Percentiles rank a stretch among this genome's conserved stretches.
Evolutionary conservation across 2,888 invertebrate genomes (phyloP).

Genomic region (Amphipoea lucens): DNA sequence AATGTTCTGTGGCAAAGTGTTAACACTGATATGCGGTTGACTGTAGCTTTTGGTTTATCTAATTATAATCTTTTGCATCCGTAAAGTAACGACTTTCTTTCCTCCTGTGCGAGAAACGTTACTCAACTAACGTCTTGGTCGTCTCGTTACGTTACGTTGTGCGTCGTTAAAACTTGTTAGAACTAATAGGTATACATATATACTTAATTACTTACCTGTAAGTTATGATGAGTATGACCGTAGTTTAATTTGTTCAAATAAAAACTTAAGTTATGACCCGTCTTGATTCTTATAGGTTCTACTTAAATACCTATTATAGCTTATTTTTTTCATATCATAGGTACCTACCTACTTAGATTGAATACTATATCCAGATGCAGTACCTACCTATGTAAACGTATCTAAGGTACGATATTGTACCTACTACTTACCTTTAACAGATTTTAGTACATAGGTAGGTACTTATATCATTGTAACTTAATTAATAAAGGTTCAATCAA

Average conservation of each 20-base stretch:
- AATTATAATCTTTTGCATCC: neutral
- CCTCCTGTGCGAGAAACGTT: neutral
- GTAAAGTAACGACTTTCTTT: neutral
- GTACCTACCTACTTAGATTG: too few species aligned
- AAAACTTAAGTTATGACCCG: neutral
- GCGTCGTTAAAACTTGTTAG: neutral
- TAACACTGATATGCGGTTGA: neutral
- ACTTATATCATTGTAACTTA: neutral
- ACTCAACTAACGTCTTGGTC: too few species aligned
- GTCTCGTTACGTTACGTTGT: too few species aligned
- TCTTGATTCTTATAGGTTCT: neutral
- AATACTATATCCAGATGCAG: neutral
- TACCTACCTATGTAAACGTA: neutral
- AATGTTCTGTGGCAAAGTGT: neutral
- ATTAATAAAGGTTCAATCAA: too few species aligned
- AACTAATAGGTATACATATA: neutral
- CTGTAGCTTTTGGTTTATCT: neutral
- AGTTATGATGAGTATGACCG: neutral
- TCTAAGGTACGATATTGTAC: neutral
- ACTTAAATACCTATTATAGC: too few species aligned
- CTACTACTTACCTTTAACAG: neutral
- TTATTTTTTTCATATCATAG: too few species aligned
- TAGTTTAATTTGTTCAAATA: neutral
- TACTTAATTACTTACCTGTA: neutral
- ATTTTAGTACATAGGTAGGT: neutral